Conservation (phyloP, 2,113 vertebrate species). For the Falcunculus frontatus region DNA sequence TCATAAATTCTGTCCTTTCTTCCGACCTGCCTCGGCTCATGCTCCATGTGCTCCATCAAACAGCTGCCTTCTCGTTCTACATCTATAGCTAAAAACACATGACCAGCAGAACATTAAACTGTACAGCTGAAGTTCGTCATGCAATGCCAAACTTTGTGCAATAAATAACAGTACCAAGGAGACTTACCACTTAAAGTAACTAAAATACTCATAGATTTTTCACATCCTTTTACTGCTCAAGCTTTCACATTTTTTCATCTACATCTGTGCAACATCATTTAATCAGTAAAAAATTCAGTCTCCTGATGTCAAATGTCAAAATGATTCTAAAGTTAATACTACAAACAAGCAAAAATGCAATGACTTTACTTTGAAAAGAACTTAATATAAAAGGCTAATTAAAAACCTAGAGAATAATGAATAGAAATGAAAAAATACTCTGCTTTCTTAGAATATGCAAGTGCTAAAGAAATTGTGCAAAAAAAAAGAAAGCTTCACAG, state of each 20-base stretch:
- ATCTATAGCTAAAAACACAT: background rate
- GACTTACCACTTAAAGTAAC: background rate
- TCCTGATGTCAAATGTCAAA: background rate
- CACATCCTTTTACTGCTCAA: background rate
- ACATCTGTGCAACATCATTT: background rate
- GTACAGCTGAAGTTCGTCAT: background rate
- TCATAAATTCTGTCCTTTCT: slow-evolving; percentile 19
- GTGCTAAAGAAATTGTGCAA: background rate
- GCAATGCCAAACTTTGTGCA: background rate
- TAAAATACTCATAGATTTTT: background rate
- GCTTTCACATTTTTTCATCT: background rate
- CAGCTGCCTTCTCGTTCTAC: background rate
- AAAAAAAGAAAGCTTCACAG: background rate
- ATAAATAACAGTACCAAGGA: background rate
- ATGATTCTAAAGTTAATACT: background rate
- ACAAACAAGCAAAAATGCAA: background rate
- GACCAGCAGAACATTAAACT: background rate
- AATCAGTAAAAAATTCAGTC: background rate
- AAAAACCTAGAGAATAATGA: background rate
- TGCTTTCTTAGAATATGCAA: background rate
- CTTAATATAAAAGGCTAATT: background rate
- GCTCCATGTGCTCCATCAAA: background rate
- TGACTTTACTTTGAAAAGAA: background rate
- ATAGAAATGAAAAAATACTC: background rate
- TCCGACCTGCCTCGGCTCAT: background rate